Evolutionary conservation across 2,797 vertebrate genomes (phyloP), one percentile per base, ranked within the genome.

Genomic region (Florisuga fusca): DNA sequence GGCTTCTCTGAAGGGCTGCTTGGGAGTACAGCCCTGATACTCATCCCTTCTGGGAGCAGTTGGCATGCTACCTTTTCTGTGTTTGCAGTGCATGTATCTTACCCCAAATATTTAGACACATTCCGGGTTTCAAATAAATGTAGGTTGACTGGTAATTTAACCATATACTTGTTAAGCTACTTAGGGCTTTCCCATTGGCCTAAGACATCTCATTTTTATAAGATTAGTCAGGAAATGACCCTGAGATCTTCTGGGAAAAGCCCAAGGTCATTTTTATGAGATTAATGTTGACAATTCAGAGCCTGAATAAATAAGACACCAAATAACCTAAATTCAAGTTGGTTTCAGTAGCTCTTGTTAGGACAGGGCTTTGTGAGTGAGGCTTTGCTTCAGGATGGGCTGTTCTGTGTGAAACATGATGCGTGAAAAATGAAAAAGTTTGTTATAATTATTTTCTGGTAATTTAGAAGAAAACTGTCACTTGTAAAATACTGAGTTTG

Each of bases 281-380:
- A 91, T 75, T 91, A 83, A 84, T 92, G 84, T 57, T 78, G 84
- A 73, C 89, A 66, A 81, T 69, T 19, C 84, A 36, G 41, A 91
- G 27, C 23, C 58, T 78, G 83, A 86, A 81, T 55, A 84, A 93
- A 57, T 45, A 53, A 83, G 45, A 68, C 12, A 34, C 12, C 64
- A 74, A 95, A 87, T 43, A 29, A 45, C 31, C 61, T 80, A 29
- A 74, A 81, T 86, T 68, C 66, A 73, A 88, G 75, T 78, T 78
- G 38, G 63, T 67, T 78, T 69, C 58, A 73, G 51, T 53, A 41
- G 73, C 78, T 58, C 38, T 81, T 84, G 18, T 78, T 92, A 82
- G 69, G 63, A 57, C 1, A 7, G 22, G 41, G 51, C 38, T 92
- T 90, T 82, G 61, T 86, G 87, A 78, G 10, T 18, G 71, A 93